These are phyloP conservation scores for Chrosomus eos DNA, from an alignment of 2,797 vertebrate species.

Conservation along the genomic window DNA sequence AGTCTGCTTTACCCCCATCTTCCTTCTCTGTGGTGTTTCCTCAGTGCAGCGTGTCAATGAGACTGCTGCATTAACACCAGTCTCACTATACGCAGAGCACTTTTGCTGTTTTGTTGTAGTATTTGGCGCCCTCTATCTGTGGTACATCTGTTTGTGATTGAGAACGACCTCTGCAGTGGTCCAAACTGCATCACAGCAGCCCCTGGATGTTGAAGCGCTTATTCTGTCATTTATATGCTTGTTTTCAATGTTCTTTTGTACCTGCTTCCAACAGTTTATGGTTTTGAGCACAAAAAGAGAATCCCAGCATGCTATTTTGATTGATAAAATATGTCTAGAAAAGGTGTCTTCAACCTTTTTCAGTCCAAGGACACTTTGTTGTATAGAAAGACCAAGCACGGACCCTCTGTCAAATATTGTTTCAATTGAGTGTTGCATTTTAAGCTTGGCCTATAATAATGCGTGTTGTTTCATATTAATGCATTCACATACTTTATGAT, in stretches of 20 bases:
- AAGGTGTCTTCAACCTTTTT: neutral
- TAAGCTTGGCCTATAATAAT: neutral
- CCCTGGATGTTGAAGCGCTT: conserved; percentile 1
- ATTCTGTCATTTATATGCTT: neutral
- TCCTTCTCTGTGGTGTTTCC: conserved; percentile 23
- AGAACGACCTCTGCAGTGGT: conserved; percentile 65
- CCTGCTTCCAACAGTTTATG: neutral
- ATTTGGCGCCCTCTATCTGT: conserved; percentile 68
- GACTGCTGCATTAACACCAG: conserved; percentile 41
- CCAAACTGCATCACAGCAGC: conserved; percentile 51
- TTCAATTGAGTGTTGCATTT: neutral
- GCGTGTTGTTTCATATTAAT: neutral
- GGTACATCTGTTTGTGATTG: conserved; percentile 30
- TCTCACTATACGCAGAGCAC: conserved; percentile 33
- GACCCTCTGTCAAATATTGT: neutral
- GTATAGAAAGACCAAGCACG: neutral
- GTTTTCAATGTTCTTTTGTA: neutral
- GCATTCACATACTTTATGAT: neutral
- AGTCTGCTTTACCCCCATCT: conserved; percentile 6
- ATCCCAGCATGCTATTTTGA: neutral
- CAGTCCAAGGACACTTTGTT: neutral
- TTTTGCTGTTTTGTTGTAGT: conserved; percentile 61
- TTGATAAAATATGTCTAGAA: neutral
- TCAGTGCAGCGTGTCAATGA: conserved; percentile 38
- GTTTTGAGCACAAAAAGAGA: neutral